Evolutionary conservation across 2,888 invertebrate genomes (phyloP).

Genomic region (Nebria salina): DNA sequence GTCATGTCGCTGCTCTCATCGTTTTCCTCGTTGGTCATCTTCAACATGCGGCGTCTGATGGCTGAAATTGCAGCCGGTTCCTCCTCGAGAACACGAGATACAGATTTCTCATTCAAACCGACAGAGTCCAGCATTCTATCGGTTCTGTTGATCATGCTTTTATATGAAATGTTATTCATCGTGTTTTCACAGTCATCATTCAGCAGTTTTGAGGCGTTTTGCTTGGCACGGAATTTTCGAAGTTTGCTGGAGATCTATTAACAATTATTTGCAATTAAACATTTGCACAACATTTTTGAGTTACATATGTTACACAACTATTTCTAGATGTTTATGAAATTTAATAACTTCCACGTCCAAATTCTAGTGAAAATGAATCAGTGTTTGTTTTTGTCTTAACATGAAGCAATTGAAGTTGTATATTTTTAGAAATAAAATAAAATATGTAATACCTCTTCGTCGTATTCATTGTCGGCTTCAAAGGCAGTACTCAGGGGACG

Average conservation of each 20-base stretch:
- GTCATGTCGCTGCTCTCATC: conserved; percentile 60
- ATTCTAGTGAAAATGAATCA: conserved; percentile 13
- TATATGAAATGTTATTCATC: conserved; percentile 67
- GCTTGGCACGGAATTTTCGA: conserved; percentile 70
- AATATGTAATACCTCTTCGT: conserved; percentile 60
- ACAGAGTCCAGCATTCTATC: conserved; percentile 73
- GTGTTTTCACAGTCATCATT: conserved; percentile 74
- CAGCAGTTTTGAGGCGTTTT: conserved; percentile 68
- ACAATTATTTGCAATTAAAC: conserved; percentile 20
- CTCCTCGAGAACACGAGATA: conserved; percentile 60
- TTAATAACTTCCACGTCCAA: not conserved
- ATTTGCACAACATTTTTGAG: conserved; percentile 4
- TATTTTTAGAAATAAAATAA: not conserved
- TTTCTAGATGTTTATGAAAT: conserved; percentile 14
- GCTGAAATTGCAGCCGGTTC: conserved; percentile 58
- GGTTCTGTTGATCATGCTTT: conserved; percentile 68
- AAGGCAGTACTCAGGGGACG: conserved; percentile 53
- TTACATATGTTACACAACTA: not conserved
- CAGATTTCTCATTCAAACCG: conserved; percentile 69
- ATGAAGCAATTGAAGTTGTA: not conserved
- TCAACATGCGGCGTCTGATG: conserved; percentile 62
- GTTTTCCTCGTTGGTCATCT: conserved; percentile 52
- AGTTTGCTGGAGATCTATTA: conserved; percentile 69
- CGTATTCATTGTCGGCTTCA: conserved; percentile 63
- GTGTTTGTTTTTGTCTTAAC: not conserved